These are phyloP conservation scores for Momotus momota DNA, from an alignment of 2,797 vertebrate species.

Conservation along the genomic window DNA sequence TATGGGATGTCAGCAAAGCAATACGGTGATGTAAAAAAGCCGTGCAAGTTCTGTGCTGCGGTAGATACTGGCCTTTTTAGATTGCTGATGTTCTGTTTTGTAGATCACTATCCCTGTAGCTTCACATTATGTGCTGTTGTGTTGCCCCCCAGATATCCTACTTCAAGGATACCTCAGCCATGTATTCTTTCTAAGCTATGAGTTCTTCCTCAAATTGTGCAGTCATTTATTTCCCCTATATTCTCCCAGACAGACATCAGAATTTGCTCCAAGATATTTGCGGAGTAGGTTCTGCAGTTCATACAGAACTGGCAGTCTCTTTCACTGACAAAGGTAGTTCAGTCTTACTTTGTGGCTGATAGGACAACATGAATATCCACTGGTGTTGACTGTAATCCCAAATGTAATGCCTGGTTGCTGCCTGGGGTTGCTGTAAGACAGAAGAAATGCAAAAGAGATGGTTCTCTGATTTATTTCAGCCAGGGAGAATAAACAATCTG, in stretches of 20 bases:
- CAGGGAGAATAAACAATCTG: background rate
- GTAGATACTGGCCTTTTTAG: background rate
- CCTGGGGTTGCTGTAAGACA: background rate
- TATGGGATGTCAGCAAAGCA: background rate
- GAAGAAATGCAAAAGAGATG: background rate
- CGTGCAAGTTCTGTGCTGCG: background rate
- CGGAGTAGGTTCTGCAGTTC: background rate
- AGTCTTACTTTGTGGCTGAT: background rate
- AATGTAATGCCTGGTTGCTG: background rate
- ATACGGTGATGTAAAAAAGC: background rate
- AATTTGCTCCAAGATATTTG: background rate
- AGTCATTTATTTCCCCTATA: background rate
- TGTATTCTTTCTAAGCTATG: background rate
- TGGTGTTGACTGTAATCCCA: rapidly evolving
- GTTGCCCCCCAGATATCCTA: background rate
- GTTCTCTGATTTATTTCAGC: background rate
- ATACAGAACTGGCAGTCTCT: background rate
- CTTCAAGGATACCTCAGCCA: background rate
- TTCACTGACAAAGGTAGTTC: background rate
- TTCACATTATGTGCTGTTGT: background rate
- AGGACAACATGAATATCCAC: background rate
- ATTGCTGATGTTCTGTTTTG: background rate
- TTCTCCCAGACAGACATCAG: background rate
- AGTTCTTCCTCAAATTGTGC: background rate
- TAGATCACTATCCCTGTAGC: background rate